Percentiles rank a stretch among this genome's conserved stretches.
Evolutionary conservation across 2,113 vertebrate species (phyloP).

Genomic region (Callorhinus ursinus): DNA sequence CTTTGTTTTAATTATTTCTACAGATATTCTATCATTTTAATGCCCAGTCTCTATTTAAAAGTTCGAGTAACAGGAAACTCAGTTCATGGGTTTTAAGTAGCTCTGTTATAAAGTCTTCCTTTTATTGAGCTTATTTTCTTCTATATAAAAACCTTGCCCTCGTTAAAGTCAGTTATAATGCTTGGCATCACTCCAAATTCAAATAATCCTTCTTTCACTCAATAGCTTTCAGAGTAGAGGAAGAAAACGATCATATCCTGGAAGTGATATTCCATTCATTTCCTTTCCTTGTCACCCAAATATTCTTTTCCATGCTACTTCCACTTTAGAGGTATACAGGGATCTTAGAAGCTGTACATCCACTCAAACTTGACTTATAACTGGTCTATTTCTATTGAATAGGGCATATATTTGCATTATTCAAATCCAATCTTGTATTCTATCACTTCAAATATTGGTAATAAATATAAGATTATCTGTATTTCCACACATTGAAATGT

Average conservation of each 20-base stretch:
- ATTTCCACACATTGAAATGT: neutral
- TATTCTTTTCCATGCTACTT: neutral
- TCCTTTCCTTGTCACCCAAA: neutral
- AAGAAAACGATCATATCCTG: neutral
- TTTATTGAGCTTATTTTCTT: neutral
- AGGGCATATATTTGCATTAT: neutral
- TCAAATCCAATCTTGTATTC: neutral
- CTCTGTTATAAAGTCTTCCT: neutral
- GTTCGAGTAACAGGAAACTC: neutral
- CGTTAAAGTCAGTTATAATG: neutral
- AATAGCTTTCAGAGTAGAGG: neutral
- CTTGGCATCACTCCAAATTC: neutral
- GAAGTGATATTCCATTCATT: neutral
- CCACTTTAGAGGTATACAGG: neutral
- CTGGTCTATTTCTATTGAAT: neutral
- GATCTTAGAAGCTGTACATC: neutral
- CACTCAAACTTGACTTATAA: neutral
- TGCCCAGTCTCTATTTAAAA: neutral
- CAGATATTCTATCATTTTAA: neutral
- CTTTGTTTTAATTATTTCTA: conserved; percentile 8
- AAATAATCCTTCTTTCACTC: neutral
- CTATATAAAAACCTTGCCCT: neutral
- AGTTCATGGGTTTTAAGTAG: neutral
- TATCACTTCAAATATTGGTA: neutral
- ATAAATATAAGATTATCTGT: neutral